These are phyloP conservation scores for Nowickia ferox DNA, from an alignment of 2,888 invertebrate genomes.

Conservation along the genomic window DNA sequence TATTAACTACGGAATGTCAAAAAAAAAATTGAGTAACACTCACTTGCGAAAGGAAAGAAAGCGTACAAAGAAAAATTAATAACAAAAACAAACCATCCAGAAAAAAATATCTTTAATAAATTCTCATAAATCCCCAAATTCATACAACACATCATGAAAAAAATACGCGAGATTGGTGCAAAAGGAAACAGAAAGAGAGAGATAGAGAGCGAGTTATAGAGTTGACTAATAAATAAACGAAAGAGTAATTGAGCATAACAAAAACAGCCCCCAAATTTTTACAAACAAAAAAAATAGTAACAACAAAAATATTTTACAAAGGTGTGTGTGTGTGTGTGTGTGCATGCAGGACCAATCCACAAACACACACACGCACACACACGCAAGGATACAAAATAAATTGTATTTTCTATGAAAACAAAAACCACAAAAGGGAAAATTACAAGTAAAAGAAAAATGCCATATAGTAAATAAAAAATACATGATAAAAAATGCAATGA, in stretches of 20 bases:
- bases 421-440: conserved; percentile 54
- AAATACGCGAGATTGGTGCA: neutral
- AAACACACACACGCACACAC: conserved; percentile 11
- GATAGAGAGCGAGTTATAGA: conserved; percentile 30
- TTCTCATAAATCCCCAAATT: conserved; percentile 47
- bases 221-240: neutral
- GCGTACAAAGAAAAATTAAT: conserved; percentile 18
- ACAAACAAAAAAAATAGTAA: conserved; percentile 11
- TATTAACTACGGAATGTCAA: conserved; percentile 64
- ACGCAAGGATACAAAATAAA: conserved; percentile 55
- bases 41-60: conserved; percentile 44
- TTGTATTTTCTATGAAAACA: conserved; percentile 56
- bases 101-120: conserved; percentile 58
- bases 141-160: neutral
- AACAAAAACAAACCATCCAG: conserved; percentile 49
- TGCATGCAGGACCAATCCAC: conserved; percentile 10
- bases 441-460: conserved; percentile 26
- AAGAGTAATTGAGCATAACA: conserved; percentile 22
- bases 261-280: conserved; percentile 55
- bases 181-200: conserved; percentile 22
- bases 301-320: conserved; percentile 34
- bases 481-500: conserved; percentile 38
- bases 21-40: conserved; percentile 44
- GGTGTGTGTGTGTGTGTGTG: conserved; percentile 12
- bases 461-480: conserved; percentile 51